Evolutionary conservation across 2,888 invertebrate species (phyloP), one percentile per base, ranked within the genome.

Genomic region (Eilema griseolum): DNA sequence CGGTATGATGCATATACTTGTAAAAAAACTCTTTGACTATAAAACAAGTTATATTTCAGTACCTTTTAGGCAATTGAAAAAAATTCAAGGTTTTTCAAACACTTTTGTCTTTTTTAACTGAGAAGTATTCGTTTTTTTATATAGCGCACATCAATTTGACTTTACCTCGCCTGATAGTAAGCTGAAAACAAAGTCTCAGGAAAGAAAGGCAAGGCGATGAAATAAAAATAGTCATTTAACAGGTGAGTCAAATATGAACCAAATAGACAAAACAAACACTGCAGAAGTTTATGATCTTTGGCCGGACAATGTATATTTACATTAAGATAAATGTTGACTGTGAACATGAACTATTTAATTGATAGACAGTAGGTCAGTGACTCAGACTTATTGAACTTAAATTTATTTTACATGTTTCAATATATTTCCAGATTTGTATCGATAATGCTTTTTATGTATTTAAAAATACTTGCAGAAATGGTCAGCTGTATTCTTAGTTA

Each of bases 311-410:
- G 20, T 20, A 2, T 20, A 46, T 20, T n/a, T n/a, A 52, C 52
- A n/a, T n/a, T 52, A 52, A 52, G 52, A 52, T 52, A 52, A 52
- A n/a, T 52, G n/a, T 52, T 52, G 52, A 8, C n/a, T 52, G 2
- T 52, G 52, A n/a, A 52, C 52, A 10, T 52, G 52, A n/a, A 52
- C 52, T n/a, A 52, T n/a, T n/a, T n/a, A n/a, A n/a, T 52, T 52
- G 20, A 52, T 52, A 52, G 52, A 52, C n/a, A 52, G n/a, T n/a
- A 8, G n/a, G 52, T 52, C 52, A 52, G 8, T 10, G 52, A 52
- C n/a, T 20, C 52, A 52, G 3, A 52, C 46, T n/a, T 20, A 52
- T n/a, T 52, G 20, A 52, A n/a, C 52, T 0, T 3, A n/a, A 52
- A n/a, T 46, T 46, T 46, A 37, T 33, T 37, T 5, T 5, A 37